Conservation (phyloP, 2,888 invertebrate genomes). For the Lepidocyrtoides sp. region DNA sequence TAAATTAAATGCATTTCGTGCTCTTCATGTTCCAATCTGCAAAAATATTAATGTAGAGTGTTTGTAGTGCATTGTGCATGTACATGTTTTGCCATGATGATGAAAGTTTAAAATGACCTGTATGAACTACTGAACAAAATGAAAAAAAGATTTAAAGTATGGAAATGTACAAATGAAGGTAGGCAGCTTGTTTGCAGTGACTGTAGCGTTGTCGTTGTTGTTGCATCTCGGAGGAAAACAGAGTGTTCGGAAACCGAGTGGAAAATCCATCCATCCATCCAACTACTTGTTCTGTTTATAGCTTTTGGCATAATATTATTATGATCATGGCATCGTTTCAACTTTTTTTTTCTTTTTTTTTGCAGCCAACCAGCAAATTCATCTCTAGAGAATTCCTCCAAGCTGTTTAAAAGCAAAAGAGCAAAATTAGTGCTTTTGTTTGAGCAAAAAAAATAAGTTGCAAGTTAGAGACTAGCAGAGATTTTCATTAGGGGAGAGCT, state of each 20-base stretch:
- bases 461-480: not conserved
- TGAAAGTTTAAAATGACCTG: not conserved
- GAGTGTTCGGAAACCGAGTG: slow-evolving; percentile 20
- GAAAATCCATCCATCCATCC: too few relatives aligned
- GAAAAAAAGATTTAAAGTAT: not conserved
- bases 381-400: not conserved
- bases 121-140: not conserved
- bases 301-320: slow-evolving; percentile 44
- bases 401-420: not conserved
- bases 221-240: not conserved
- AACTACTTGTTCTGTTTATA: slow-evolving; percentile 61
- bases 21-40: not conserved
- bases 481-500: not conserved
- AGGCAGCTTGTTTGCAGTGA: too few relatives aligned
- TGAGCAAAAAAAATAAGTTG: not conserved
- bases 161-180: too few relatives aligned
- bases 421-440: not conserved
- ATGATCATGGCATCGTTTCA: slow-evolving; percentile 34
- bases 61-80: too few relatives aligned
- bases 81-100: too few relatives aligned
- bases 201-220: too few relatives aligned
- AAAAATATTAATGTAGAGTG: too few relatives aligned
- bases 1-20: not conserved
- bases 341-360: not conserved
- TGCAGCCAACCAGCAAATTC: not conserved